Conservation (phyloP, 2,797 vertebrate genomes). For the Semotilus atromaculatus region DNA sequence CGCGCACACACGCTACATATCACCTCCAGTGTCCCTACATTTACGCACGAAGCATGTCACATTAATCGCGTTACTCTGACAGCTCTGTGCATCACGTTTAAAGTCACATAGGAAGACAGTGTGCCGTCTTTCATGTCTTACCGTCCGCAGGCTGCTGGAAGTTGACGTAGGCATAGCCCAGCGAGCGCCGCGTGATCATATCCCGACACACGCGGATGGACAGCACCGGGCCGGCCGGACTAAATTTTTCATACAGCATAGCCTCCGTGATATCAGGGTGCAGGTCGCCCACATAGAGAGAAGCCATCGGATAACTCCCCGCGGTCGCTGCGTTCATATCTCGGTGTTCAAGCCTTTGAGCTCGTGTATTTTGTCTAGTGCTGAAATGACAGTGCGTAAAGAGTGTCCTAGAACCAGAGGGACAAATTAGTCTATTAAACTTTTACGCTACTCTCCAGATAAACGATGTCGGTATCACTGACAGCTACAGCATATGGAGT, state of each 20-base stretch:
- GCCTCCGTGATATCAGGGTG: slow-evolving; percentile 98
- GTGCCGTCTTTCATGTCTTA: slow-evolving; percentile 71
- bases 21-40: slow-evolving; percentile 1
- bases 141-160: slow-evolving; percentile 97
- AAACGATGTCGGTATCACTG: slow-evolving; percentile 33
- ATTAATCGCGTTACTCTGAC: slow-evolving; percentile 22
- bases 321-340: slow-evolving; percentile 89
- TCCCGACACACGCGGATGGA: slow-evolving; percentile 97
- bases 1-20: not conserved
- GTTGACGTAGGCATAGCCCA: slow-evolving; percentile 98
- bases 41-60: slow-evolving; percentile 24
- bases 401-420: slow-evolving; percentile 15
- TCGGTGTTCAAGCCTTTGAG: slow-evolving; percentile 54
- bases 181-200: slow-evolving; percentile 96
- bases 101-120: slow-evolving; percentile 5
- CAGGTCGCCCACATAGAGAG: slow-evolving; percentile 96
- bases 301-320: slow-evolving; percentile 98
- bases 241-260: slow-evolving; percentile 99
- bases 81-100: slow-evolving; percentile 14
- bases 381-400: slow-evolving; percentile 40
- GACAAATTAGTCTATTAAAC: slow-evolving; percentile 25
- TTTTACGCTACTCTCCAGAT: slow-evolving; percentile 50
- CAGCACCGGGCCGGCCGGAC: slow-evolving; percentile 94
- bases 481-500: slow-evolving; percentile 36
- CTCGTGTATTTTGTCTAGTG: slow-evolving; percentile 47